Conservation (phyloP, 2,888 invertebrate species). For the Meloe dianella region DNA sequence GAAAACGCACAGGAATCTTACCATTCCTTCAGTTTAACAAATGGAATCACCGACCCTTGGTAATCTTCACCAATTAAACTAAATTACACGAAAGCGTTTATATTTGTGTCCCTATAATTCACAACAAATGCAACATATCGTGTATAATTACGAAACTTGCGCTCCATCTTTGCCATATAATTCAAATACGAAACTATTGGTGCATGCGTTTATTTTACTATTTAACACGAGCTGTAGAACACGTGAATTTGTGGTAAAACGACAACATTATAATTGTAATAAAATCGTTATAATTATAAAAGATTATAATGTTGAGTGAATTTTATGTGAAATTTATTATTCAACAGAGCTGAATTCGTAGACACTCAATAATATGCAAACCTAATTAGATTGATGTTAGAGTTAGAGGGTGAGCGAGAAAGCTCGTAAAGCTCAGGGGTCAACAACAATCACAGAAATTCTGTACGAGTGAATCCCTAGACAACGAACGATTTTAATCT, state of each 20-base stretch:
- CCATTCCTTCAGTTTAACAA: constrained; percentile 30
- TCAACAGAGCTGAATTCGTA: constrained; percentile 35
- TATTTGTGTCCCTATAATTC: constrained; percentile 47
- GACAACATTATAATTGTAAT: constrained; percentile 12
- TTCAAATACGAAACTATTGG: constrained; percentile 38
- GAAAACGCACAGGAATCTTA: not conserved
- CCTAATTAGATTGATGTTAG: constrained; percentile 37
- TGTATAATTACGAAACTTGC: constrained; percentile 47
- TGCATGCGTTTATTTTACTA: not conserved
- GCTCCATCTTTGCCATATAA: constrained; percentile 26
- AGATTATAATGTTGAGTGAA: constrained; percentile 19
- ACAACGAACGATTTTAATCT: constrained; percentile 35
- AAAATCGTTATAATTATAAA: too few species aligned
- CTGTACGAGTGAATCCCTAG: constrained; percentile 32
- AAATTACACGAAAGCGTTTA: constrained; percentile 49
- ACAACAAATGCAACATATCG: constrained; percentile 41
- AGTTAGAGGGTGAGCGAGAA: constrained; percentile 17
- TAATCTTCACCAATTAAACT: constrained; percentile 48
- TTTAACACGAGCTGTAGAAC: constrained; percentile 9
- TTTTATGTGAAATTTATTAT: constrained; percentile 27
- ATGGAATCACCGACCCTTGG: constrained; percentile 39
- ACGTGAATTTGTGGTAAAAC: constrained; percentile 7
- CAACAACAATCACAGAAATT: constrained; percentile 36
- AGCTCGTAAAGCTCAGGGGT: constrained; percentile 30
- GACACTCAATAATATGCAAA: constrained; percentile 38